Evolutionary conservation across 2,888 invertebrate species (phyloP), one percentile per base, ranked within the genome.

Genomic region (Limnephilus rhombicus): DNA sequence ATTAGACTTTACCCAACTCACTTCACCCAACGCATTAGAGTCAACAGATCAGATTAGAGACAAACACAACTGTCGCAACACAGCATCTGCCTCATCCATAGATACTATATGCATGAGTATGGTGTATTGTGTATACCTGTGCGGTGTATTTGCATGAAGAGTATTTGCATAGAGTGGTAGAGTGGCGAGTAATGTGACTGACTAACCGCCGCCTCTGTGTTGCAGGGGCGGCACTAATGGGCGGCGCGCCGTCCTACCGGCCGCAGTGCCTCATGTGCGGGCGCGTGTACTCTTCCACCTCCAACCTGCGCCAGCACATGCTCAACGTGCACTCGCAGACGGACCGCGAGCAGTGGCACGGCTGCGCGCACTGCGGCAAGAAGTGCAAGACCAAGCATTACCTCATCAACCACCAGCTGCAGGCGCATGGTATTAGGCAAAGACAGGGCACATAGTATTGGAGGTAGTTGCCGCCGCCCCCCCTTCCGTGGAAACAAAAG

Each of bases 301-400:
- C 97, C 96, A 97, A 98, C 96, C 97, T 97, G 95, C 97, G 97
- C 95, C 97, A 97, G 96, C 97, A 98, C 96, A 97, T 97, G 95
- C 97, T 97, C 96, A 97, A 97, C 95, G 97, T 97, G 95, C 97
- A 97, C 96, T 97, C 97, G 95, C 96, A 97, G 95, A 97, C 97
- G 94, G 97, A 97, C 94, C 96, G 97, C 94, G 97, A 97, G 95
- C 97, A 97, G 95, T 97, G 97, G 97, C 97, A 97, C 95, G 97
- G 97, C 94, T 97, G 97, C 96, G 97, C 97, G 95, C 97, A 97
- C 95, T 97, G 97, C 96, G 97, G 97, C 94, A 97, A 97, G 96
- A 97, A 97, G 95, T 97, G 97, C 96, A 97, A 97, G 96, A 97
- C 97, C 94, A 97, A 97, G 95, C 97, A 97, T 95, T 97, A 98